phyloP scores from a whole-genome alignment of 2,797 vertebrate genomes.

The Serranus cabrilla region DNA sequence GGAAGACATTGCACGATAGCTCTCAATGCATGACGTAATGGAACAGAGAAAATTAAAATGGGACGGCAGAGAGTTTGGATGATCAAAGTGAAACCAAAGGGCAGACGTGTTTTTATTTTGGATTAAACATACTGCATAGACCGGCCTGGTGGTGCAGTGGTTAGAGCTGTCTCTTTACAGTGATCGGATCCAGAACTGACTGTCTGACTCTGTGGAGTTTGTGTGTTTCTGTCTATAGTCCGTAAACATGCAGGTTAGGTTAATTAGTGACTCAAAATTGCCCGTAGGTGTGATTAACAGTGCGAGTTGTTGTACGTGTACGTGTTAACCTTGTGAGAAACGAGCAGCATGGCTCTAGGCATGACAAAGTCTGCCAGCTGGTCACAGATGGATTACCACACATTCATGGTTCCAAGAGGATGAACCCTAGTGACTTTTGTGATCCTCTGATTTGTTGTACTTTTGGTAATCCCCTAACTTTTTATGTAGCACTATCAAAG shows the following conservation, averaged over 20 bases:
- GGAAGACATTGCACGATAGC: conserved; percentile 7
- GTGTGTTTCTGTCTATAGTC: not conserved
- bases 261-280: not conserved
- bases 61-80: conserved; percentile 1
- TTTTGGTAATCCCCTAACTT: not conserved
- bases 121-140: not conserved
- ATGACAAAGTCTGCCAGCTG: not conserved
- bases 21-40: conserved; percentile 26
- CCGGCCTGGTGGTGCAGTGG: not conserved
- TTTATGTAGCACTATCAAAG: no score
- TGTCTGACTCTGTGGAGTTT: not conserved
- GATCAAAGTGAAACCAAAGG: conserved; percentile 37
- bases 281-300: not conserved
- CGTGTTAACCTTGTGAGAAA: not conserved
- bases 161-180: not conserved
- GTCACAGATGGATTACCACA: no score
- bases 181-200: not conserved
- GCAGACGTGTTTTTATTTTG: conserved; percentile 17
- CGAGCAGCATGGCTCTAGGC: no score
- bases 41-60: conserved; percentile 24
- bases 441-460: not conserved
- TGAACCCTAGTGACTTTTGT: not conserved
- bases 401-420: not conserved
- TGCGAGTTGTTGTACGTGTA: not conserved
- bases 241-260: not conserved